These are phyloP conservation scores for Ptychochromis oligacanthus DNA, from an alignment of 2,113 vertebrate genomes.

Conservation along the genomic window DNA sequence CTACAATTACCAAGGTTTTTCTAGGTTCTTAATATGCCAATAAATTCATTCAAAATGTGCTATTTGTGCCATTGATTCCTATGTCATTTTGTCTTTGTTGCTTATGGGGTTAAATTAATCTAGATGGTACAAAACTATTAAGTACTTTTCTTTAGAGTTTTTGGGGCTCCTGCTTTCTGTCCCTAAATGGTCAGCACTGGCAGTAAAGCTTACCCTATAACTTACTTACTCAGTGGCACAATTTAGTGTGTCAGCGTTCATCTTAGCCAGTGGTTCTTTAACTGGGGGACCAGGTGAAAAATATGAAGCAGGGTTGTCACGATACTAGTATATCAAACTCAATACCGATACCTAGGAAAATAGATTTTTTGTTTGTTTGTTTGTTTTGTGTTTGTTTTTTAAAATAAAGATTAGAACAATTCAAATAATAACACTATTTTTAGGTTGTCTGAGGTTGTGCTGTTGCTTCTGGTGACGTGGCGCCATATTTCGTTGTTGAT, in stretches of 20 bases:
- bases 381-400: too few relatives aligned
- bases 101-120: too few relatives aligned
- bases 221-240: background rate
- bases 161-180: too few relatives aligned
- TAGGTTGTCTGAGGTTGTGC: background rate
- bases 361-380: too few relatives aligned
- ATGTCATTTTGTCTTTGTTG: background rate
- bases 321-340: too few relatives aligned
- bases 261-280: background rate
- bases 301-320: background rate
- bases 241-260: background rate
- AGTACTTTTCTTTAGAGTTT: too few relatives aligned
- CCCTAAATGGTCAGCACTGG: too few relatives aligned
- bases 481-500: too few relatives aligned
- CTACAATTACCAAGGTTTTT: background rate
- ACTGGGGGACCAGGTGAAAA: background rate
- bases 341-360: too few relatives aligned
- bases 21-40: background rate
- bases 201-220: background rate
- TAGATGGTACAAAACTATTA: too few relatives aligned
- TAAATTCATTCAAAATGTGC: background rate
- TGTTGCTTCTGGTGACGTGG: background rate
- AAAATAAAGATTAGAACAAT: background rate
- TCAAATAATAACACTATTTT: background rate
- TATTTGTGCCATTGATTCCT: background rate